Conservation (phyloP, 1,140 invertebrate species). For the Proctacanthus coquilletti region DNA sequence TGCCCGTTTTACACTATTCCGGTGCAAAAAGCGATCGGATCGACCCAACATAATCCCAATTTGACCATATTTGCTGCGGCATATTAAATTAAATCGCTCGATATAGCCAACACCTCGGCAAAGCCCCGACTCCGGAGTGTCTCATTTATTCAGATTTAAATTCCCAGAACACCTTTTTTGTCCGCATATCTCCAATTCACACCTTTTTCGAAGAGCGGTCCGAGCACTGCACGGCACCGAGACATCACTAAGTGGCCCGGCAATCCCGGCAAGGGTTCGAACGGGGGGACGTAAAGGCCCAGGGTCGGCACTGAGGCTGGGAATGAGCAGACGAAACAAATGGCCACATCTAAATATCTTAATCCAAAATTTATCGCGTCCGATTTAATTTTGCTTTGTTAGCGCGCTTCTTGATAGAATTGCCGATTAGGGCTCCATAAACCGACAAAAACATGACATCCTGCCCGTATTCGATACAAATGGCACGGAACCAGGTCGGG, state of each 20-base stretch:
- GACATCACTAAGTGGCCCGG: neutral
- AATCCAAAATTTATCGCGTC: neutral
- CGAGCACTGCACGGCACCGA: neutral
- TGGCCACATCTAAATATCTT: slow-evolving; percentile 2
- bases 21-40: too few species aligned
- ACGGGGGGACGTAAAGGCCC: neutral
- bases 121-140: too few species aligned
- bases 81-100: neutral
- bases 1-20: too few species aligned
- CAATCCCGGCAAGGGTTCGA: neutral
- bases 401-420: slow-evolving; percentile 3
- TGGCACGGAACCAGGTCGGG: too few species aligned
- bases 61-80: neutral
- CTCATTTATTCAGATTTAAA: slow-evolving; percentile 1
- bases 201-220: neutral
- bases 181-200: neutral
- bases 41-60: neutral
- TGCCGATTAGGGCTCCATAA: slow-evolving; percentile 4
- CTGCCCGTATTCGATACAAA: too few species aligned
- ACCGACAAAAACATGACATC: slow-evolving; percentile 4
- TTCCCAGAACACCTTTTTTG: neutral
- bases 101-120: neutral
- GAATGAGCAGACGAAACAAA: too few species aligned
- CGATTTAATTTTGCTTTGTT: slow-evolving; percentile 2
- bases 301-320: too few species aligned